Base-by-base conservation (phyloP, 2,888 invertebrate species). In the Nomada ferruginata region DNA sequence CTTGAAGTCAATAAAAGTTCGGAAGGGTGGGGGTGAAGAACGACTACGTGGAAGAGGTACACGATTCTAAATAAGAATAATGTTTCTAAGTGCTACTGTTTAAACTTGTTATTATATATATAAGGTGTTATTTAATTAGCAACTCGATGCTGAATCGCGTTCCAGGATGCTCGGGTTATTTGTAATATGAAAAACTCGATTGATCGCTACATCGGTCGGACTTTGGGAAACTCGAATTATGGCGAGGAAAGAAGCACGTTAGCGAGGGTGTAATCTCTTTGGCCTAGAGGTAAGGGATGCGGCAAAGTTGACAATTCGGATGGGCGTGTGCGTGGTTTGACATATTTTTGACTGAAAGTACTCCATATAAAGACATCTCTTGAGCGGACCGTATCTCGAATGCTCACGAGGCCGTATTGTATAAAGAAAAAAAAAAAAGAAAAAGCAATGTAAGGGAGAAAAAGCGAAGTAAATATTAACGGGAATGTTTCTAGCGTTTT, bases 81-180 rank as follows among this genome's bases (percentile, higher is more conserved):
- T 91, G 90, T 93, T 92, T 93, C 91, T 90, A 91, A 93, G 90
- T 90, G 91, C 91, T 93, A 91, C 92, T 90, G 91, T 92, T 93
- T 92, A 92, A 91, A 91, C 91, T 93, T 94, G 93, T 94, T 94
- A 93, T 93, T 94, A 94, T 93, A 93, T 94, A 92, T 92, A 94
- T 94, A 94, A 94, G 93, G 88, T 89, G 91, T 93, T 93, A 93
- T 89, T 91, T 90, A 91, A 88, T 90, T 85, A 79, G 87, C 82
- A 73, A 81, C 77, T 61, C 76, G 77, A 86, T 86, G 87, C 74
- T 84, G n/a, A 85, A 87, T 87, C 86, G 83, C 87, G 87, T 87
- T 86, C 80, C 79, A 80, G 72, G 70, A 87, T 79, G 75, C 76
- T 84, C 75, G 65, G 55, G 57, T 69, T 57, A 55, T 82, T 77